A percentile compares a stretch with the other conserved stretches of the same genome.
phyloP scores from a whole-genome alignment of 1,140 invertebrate genomes.

The Triops cancriformis region DNA sequence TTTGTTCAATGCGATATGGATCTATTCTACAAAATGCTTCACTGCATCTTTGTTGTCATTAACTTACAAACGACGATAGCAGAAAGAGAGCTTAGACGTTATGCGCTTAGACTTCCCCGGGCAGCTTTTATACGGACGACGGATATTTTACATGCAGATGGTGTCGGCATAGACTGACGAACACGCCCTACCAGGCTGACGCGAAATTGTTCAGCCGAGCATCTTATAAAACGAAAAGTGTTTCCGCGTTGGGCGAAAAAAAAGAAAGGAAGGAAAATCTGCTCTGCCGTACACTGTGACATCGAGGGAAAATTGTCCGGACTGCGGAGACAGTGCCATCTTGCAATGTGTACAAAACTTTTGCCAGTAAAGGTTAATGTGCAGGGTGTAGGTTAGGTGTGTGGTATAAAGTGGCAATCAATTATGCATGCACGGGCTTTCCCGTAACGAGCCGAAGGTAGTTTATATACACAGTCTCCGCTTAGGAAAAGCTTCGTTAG shows the following conservation, averaged over 20 bases:
- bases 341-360: not conserved
- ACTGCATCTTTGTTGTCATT: not conserved
- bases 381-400: not conserved
- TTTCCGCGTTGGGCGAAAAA: not conserved
- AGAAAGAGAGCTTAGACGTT: not conserved
- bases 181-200: not conserved
- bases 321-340: not conserved
- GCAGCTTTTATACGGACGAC: not conserved
- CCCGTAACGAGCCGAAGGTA: not conserved
- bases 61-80: not conserved
- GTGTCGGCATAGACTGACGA: not conserved
- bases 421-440: not conserved
- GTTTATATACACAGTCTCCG: not conserved
- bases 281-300: not conserved
- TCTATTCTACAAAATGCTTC: not conserved
- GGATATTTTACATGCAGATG: not conserved
- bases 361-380: not conserved
- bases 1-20: not conserved
- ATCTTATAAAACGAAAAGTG: not conserved
- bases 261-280: no score
- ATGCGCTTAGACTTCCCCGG: not conserved
- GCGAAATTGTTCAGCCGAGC: not conserved
- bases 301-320: not conserved
- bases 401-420: not conserved
- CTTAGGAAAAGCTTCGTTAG: not conserved